These are phyloP conservation scores for Eremobia ochroleuca DNA, from an alignment of 2,888 invertebrate species.

Conservation along the genomic window DNA sequence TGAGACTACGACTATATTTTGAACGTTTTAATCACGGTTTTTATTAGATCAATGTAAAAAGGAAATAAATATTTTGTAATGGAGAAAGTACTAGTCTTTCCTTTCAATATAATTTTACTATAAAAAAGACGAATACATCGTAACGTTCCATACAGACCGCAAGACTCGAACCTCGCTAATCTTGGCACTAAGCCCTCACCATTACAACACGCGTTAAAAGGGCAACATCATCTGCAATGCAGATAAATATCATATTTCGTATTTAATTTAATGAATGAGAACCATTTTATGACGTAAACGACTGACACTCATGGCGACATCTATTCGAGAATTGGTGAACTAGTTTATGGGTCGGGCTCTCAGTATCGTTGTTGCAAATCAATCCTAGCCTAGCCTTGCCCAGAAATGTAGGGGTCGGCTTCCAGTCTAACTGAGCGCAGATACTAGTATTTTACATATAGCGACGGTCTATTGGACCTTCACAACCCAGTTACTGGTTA, in stretches of 20 bases:
- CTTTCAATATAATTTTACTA: neutral
- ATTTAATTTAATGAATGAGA: constrained; percentile 77
- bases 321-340: constrained; percentile 46
- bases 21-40: too few species aligned
- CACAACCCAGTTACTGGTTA: neutral
- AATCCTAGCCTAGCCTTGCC: neutral
- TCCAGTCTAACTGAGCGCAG: neutral
- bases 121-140: constrained; percentile 13
- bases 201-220: constrained; percentile 74
- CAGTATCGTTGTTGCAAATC: neutral
- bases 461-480: neutral
- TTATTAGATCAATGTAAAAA: neutral
- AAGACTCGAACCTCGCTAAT: constrained; percentile 51
- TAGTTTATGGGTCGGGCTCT: constrained; percentile 7
- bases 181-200: constrained; percentile 38
- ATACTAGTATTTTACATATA: too few species aligned
- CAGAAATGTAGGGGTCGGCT: neutral
- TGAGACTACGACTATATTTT: too few species aligned
- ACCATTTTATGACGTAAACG: constrained; percentile 61
- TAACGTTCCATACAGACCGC: constrained; percentile 11
- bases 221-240: constrained; percentile 81
- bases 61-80: neutral
- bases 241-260: constrained; percentile 79
- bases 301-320: constrained; percentile 47
- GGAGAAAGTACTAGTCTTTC: neutral